phyloP scores from a whole-genome alignment of 92 coral and sea anemone species.

The Montipora capitata region DNA sequence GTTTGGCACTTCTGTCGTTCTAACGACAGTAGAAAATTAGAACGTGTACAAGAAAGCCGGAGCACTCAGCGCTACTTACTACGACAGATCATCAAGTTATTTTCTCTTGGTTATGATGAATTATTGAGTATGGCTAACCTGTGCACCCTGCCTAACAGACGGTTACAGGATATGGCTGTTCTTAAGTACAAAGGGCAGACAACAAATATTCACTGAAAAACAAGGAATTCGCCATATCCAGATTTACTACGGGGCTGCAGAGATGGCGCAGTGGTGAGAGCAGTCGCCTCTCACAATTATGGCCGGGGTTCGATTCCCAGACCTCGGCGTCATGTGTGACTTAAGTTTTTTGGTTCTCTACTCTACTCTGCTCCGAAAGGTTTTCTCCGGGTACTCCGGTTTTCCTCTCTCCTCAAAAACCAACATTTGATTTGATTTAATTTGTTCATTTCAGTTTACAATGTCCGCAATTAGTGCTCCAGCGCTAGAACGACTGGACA shows the following conservation, averaged over 20 bases:
- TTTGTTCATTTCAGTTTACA: too few species aligned
- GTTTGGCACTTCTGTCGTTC: constrained; percentile 38
- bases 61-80: constrained; percentile 19
- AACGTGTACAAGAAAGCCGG: constrained; percentile 18
- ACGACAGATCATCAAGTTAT: background rate
- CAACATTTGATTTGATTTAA: too few species aligned
- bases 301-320: too few species aligned
- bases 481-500: too few species aligned
- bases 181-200: constrained; percentile 10
- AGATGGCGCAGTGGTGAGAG: too few species aligned
- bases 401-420: too few species aligned
- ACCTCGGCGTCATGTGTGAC: too few species aligned
- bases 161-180: background rate
- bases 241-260: background rate
- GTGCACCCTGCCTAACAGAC: constrained; percentile 23
- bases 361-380: too few species aligned
- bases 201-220: background rate
- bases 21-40: constrained; percentile 23
- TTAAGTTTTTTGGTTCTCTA: too few species aligned
- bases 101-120: background rate
- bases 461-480: too few species aligned
- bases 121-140: constrained; percentile 9
- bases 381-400: too few species aligned
- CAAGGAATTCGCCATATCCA: background rate
- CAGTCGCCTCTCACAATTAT: too few species aligned